A percentile compares a stretch with the other conserved stretches of the same genome.
These are phyloP conservation scores for Leptopilina myrica DNA, from an alignment of 2,888 invertebrate genomes.

Conservation along the genomic window DNA sequence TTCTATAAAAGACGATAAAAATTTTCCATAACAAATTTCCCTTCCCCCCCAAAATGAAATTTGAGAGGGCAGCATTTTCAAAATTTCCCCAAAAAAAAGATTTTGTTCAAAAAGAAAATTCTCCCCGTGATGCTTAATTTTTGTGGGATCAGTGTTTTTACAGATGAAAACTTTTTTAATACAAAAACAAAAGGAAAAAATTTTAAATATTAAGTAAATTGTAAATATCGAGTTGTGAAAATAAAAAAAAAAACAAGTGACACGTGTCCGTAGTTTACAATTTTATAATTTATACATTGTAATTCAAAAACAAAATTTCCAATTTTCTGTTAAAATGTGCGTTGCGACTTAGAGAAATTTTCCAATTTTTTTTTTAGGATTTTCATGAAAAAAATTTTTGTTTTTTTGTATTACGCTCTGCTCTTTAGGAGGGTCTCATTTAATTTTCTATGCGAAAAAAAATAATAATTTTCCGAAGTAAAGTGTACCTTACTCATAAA, in stretches of 20 bases:
- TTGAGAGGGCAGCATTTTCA: slow-evolving; percentile 3
- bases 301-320: background rate
- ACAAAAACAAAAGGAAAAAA: background rate
- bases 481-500: slow-evolving; percentile 58
- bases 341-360: background rate
- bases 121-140: background rate
- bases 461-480: slow-evolving; percentile 63
- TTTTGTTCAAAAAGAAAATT: background rate
- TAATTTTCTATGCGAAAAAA: slow-evolving; percentile 46
- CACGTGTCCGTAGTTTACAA: slow-evolving; percentile 18
- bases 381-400: background rate
- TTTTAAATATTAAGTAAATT: background rate
- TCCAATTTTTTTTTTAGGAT: background rate
- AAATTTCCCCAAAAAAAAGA: background rate
- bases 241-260: background rate
- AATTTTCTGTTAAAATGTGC: background rate
- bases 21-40: too few relatives aligned
- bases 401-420: background rate
- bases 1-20: too few relatives aligned
- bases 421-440: slow-evolving; percentile 21
- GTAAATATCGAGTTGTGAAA: slow-evolving; percentile 7
- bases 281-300: background rate
- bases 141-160: slow-evolving; percentile 37
- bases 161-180: slow-evolving; percentile 26
- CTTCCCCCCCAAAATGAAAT: background rate